phyloP scores from a whole-genome alignment of 2,797 vertebrate species.

The Mormyrops attenuatus region DNA sequence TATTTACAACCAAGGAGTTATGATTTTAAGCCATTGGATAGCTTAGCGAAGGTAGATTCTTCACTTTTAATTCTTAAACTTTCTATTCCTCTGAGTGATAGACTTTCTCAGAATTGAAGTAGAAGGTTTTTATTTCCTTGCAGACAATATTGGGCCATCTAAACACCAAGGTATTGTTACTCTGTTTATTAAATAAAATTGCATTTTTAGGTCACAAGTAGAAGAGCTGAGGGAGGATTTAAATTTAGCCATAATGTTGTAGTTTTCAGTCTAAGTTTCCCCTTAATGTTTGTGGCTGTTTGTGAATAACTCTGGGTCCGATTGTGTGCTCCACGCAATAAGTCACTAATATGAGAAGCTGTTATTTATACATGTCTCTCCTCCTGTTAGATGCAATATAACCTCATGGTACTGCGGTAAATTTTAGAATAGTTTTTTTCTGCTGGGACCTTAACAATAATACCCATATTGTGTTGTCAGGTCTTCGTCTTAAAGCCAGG shows the following conservation, averaged over 20 bases:
- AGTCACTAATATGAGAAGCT: neutral
- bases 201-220: neutral
- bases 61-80: neutral
- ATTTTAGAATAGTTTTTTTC: neutral
- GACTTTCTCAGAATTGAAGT: neutral
- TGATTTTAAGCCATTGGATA: neutral
- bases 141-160: neutral
- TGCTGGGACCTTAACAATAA: neutral
- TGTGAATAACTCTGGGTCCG: neutral
- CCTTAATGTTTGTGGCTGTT: neutral
- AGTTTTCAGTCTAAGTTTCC: neutral
- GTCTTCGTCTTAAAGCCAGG: neutral
- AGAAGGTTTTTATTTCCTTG: neutral
- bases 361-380: neutral
- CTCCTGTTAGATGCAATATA: neutral
- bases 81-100: neutral
- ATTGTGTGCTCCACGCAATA: neutral
- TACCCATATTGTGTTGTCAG: neutral
- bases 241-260: neutral
- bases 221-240: neutral
- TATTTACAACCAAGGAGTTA: neutral
- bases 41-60: neutral
- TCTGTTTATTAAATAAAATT: neutral
- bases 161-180: neutral
- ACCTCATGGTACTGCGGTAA: neutral